phyloP scores from a whole-genome alignment of 2,797 vertebrate species.

The Cossypha dichroa region DNA sequence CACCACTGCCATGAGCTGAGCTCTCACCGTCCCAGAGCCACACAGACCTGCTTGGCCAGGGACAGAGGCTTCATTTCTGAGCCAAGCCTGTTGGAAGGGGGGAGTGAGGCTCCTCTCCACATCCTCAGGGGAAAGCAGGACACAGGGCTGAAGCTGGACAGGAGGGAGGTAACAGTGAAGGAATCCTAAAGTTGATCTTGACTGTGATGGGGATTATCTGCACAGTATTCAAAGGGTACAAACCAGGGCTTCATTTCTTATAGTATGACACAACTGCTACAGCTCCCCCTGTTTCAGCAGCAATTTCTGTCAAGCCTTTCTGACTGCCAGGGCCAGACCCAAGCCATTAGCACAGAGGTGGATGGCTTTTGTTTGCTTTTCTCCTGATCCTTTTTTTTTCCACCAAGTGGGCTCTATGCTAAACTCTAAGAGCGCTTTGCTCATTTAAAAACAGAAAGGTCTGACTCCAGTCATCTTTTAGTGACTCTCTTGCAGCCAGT shows the following conservation, averaged over 20 bases:
- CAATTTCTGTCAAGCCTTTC: background rate
- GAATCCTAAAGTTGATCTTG: background rate
- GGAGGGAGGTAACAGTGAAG: background rate
- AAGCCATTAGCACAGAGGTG: background rate
- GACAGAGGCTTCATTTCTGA: background rate
- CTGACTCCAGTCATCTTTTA: conserved; percentile 16
- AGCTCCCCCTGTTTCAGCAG: background rate
- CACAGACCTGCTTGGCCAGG: accelerated
- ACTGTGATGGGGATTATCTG: background rate
- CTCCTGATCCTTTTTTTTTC: background rate
- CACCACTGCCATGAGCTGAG: background rate
- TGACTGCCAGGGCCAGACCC: background rate
- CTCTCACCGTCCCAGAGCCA: accelerated
- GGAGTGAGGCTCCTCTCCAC: background rate
- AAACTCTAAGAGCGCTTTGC: background rate
- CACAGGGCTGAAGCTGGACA: background rate
- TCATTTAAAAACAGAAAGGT: conserved; percentile 46
- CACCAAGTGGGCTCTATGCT: background rate
- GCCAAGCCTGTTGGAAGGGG: accelerated
- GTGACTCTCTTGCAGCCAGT: conserved; percentile 23
- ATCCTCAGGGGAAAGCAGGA: background rate
- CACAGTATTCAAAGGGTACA: background rate
- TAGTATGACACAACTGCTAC: background rate
- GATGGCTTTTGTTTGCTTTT: conserved; percentile 28
- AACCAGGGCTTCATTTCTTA: background rate